Conservation (phyloP, 92 coral and sea anemone species). For the Porites divaricata region DNA sequence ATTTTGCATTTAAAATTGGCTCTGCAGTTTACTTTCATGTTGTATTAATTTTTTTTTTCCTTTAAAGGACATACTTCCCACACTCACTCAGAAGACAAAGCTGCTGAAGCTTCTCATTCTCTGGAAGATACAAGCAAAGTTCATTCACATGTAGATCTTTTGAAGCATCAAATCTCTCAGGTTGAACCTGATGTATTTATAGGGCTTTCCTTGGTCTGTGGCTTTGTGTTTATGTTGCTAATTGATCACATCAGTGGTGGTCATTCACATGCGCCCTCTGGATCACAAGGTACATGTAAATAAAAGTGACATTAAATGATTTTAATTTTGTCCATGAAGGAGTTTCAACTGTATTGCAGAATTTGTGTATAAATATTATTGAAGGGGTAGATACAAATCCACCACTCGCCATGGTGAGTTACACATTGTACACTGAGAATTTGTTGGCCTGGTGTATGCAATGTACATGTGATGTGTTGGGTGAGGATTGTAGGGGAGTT, state of each 20-base stretch:
- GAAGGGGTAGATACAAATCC: too few relatives aligned
- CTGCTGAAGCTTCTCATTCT: neutral
- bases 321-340: too few relatives aligned
- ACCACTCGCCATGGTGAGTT: too few relatives aligned
- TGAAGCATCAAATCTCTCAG: conserved; percentile 72
- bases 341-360: too few relatives aligned
- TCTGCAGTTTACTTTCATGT: neutral
- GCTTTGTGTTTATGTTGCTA: conserved; percentile 94
- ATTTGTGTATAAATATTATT: too few relatives aligned
- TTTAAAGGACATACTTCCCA: conserved; percentile 22
- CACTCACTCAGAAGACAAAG: neutral
- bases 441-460: too few relatives aligned
- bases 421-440: too few relatives aligned
- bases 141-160: conserved; percentile 46
- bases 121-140: neutral
- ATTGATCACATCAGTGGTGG: conserved; percentile 96
- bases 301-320: too few relatives aligned
- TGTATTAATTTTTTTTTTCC: neutral
- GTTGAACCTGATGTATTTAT: conserved; percentile 94
- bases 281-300: neutral
- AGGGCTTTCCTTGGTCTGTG: conserved; percentile 93
- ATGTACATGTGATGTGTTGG: too few relatives aligned
- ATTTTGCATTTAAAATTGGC: neutral
- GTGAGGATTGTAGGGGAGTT: too few relatives aligned
- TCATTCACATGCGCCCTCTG: conserved; percentile 87